Evolutionary conservation across 2,888 invertebrate genomes (phyloP).

Genomic region (Thera obeliscata): DNA sequence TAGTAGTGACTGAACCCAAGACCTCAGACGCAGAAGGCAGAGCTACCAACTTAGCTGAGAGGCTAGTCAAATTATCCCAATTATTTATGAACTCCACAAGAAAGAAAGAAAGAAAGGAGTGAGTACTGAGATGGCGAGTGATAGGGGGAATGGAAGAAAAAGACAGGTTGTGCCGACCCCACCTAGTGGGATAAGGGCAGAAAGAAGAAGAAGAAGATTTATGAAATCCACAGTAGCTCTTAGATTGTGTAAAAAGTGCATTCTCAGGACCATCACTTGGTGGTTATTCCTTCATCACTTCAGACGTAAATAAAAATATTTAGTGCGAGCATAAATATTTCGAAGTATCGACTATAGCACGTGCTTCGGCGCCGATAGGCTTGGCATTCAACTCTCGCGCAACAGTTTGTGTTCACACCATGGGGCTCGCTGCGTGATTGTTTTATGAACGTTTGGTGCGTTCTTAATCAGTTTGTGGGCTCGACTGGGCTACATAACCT

Average conservation of each 20-base stretch:
- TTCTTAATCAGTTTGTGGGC: conserved; percentile 25
- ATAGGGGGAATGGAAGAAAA: too few species aligned
- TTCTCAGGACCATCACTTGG: neutral
- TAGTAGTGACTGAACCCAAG: too few species aligned
- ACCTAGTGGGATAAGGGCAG: too few species aligned
- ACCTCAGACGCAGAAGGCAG: too few species aligned
- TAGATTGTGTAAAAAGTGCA: neutral
- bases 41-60: too few species aligned
- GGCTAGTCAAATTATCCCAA: too few species aligned
- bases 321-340: conserved; percentile 64
- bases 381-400: conserved; percentile 74
- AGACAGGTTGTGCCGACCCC: too few species aligned
- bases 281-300: conserved; percentile 38
- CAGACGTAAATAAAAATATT: conserved; percentile 72
- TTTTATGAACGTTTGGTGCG: conserved; percentile 63
- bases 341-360: conserved; percentile 65
- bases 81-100: too few species aligned
- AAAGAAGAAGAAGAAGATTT: too few species aligned
- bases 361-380: conserved; percentile 68
- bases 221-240: too few species aligned
- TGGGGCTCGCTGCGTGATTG: conserved; percentile 65
- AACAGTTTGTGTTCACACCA: conserved; percentile 72
- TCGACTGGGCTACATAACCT: neutral
- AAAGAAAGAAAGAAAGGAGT: too few species aligned
- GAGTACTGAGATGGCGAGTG: too few species aligned